Evolutionary conservation across 2,888 invertebrate genomes (phyloP).

Genomic region (Clitarchus hookeri): DNA sequence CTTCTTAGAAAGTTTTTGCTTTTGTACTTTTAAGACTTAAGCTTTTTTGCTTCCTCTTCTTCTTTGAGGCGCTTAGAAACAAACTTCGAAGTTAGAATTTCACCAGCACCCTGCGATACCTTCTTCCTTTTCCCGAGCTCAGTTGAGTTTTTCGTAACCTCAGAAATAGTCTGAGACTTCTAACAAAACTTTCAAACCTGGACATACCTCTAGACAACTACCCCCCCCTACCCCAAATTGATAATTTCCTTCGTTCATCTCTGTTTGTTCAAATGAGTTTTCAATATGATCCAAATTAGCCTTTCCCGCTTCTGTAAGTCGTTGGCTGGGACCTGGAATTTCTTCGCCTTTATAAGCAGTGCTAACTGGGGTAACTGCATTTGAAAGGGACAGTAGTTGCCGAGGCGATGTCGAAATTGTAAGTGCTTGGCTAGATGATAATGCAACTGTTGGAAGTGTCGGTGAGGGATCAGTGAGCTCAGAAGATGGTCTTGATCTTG

Average conservation of each 20-base stretch:
- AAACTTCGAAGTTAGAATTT: not conserved
- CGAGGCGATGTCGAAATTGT: too few species aligned
- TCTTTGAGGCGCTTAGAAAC: not conserved
- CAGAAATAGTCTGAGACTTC: not conserved
- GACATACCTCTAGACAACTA: not conserved
- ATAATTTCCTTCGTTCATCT: not conserved
- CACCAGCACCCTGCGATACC: not conserved
- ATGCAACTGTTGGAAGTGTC: too few species aligned
- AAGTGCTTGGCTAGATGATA: too few species aligned
- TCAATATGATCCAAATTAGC: not conserved
- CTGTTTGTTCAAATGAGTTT: not conserved
- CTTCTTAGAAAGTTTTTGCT: not conserved
- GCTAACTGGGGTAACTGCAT: too few species aligned
- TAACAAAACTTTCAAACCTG: not conserved
- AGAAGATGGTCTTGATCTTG: too few species aligned
- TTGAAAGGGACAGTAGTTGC: too few species aligned
- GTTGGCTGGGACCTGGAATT: conserved; percentile 11
- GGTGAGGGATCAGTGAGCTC: too few species aligned
- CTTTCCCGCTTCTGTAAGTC: not conserved
- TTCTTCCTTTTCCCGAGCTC: conserved; percentile 15
- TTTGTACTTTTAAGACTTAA: not conserved
- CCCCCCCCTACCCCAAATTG: not conserved
- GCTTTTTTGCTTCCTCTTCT: not conserved
- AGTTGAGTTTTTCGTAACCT: conserved; percentile 15
- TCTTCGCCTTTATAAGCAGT: too few species aligned